These are phyloP conservation scores for Eristalis arbustorum DNA, from an alignment of 2,888 invertebrate species.

Conservation along the genomic window DNA sequence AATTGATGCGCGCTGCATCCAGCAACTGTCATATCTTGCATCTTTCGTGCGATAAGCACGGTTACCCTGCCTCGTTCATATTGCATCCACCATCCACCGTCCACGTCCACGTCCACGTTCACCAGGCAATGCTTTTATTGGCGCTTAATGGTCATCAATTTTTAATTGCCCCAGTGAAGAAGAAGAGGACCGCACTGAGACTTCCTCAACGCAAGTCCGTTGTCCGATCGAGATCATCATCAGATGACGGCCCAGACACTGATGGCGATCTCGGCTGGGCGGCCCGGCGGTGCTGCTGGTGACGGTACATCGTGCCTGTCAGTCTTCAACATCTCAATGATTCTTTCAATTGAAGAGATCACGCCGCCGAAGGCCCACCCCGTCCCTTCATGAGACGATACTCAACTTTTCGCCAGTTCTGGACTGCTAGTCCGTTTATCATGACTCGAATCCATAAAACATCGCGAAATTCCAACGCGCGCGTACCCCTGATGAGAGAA, in stretches of 20 bases:
- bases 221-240: slow-evolving; percentile 5
- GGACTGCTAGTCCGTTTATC: slow-evolving; percentile 13
- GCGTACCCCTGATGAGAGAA: slow-evolving; percentile 13
- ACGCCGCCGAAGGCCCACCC: background rate
- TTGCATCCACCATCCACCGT: slow-evolving; percentile 34
- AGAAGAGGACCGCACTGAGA: slow-evolving; percentile 23
- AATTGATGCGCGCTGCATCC: slow-evolving; percentile 16
- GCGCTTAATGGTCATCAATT: slow-evolving; percentile 66
- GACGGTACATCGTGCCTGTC: slow-evolving; percentile 58
- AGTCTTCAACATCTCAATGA: slow-evolving; percentile 65
- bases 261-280: background rate
- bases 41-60: slow-evolving; percentile 44
- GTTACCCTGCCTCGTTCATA: slow-evolving; percentile 22
- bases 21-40: slow-evolving; percentile 61
- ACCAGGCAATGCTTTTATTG: slow-evolving; percentile 45
- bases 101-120: too few relatives aligned
- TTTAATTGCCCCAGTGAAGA: slow-evolving; percentile 62
- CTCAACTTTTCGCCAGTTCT: background rate
- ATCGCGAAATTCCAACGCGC: slow-evolving; percentile 52
- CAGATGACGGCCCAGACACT: background rate
- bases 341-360: slow-evolving; percentile 61
- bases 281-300: slow-evolving; percentile 3
- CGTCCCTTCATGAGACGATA: slow-evolving; percentile 22
- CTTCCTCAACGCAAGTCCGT: slow-evolving; percentile 38
- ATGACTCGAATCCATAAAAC: slow-evolving; percentile 46